A percentile compares a stretch with the other conserved stretches of the same genome.
phyloP scores from a whole-genome alignment of 2,113 vertebrate genomes.

The Gambusia holbrooki region DNA sequence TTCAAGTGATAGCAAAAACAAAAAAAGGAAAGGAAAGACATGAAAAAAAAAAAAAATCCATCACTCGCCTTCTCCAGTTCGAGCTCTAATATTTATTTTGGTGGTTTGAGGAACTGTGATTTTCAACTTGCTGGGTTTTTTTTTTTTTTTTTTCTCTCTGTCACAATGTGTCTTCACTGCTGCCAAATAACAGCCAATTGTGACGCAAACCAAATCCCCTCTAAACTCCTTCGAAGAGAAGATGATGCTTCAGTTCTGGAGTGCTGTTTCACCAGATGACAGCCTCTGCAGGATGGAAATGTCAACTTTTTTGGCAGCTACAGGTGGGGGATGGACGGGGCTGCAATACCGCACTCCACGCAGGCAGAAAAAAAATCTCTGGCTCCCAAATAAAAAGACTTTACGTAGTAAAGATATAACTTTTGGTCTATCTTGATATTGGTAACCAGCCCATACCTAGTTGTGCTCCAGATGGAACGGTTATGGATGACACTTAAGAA shows the following conservation, averaged over 20 bases:
- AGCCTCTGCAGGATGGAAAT: neutral
- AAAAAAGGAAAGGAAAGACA: neutral
- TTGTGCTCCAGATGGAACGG: too few relatives aligned
- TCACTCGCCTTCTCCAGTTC: conserved; percentile 30
- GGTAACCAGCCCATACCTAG: too few relatives aligned
- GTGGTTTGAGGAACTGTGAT: conserved; percentile 11
- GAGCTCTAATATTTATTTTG: conserved; percentile 29
- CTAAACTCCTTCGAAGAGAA: conserved; percentile 14
- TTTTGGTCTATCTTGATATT: too few relatives aligned
- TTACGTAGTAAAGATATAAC: too few relatives aligned
- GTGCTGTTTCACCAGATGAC: neutral
- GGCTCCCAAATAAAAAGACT: neutral
- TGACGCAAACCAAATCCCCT: conserved; percentile 29
- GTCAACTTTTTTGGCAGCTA: too few relatives aligned
- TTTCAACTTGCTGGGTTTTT: too few relatives aligned
- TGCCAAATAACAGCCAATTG: conserved; percentile 11
- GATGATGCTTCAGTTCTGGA: conserved; percentile 9
- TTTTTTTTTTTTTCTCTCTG: neutral
- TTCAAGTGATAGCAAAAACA: conserved; percentile 29
- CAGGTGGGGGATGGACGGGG: too few relatives aligned
- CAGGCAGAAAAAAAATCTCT: neutral
- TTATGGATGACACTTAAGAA: too few relatives aligned
- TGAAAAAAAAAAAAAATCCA: conserved; percentile 16
- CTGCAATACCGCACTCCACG: neutral
- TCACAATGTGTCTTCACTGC: conserved; percentile 8